These are phyloP conservation scores for Scleropages formosus DNA, from an alignment of 2,797 vertebrate species.

Conservation along the genomic window DNA sequence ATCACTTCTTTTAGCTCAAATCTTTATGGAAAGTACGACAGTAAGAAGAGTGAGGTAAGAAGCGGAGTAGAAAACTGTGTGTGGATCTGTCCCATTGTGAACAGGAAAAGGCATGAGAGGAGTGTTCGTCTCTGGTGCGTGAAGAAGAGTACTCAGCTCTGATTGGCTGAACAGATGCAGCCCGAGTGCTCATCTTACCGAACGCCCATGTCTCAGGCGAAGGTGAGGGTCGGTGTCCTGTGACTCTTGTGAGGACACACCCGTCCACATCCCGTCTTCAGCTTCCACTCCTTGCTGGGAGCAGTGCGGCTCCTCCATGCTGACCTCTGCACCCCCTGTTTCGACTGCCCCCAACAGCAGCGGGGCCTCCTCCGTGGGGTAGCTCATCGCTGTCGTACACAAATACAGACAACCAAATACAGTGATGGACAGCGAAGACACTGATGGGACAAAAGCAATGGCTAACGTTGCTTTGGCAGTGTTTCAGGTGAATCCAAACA, in stretches of 20 bases:
- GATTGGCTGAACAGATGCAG: neutral
- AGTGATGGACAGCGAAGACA: neutral
- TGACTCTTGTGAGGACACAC: constrained; percentile 33
- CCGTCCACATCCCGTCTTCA: constrained; percentile 11
- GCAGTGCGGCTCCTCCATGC: constrained; percentile 45
- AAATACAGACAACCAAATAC: neutral
- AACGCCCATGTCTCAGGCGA: constrained; percentile 65
- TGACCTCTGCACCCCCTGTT: constrained; percentile 28
- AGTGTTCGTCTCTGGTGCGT: too few species aligned
- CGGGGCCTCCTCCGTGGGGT: constrained; percentile 41
- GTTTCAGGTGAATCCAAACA: too few species aligned
- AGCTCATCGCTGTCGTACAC: constrained; percentile 1
- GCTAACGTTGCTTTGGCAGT: too few species aligned
- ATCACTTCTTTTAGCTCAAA: too few species aligned
- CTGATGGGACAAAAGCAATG: neutral
- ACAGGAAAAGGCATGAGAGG: constrained; percentile 15
- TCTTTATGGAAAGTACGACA: too few species aligned
- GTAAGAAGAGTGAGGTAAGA: constrained; percentile 9
- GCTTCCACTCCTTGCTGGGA: constrained; percentile 32
- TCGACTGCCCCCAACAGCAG: constrained; percentile 38
- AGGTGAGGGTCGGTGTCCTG: constrained; percentile 48
- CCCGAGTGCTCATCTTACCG: constrained; percentile 58
- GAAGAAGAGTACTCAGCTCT: neutral
- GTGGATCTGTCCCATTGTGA: neutral
- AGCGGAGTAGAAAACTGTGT: neutral